phyloP scores from a whole-genome alignment of 35 echinoderm and acorn worm genomes.

The Apostichopus californicus region DNA sequence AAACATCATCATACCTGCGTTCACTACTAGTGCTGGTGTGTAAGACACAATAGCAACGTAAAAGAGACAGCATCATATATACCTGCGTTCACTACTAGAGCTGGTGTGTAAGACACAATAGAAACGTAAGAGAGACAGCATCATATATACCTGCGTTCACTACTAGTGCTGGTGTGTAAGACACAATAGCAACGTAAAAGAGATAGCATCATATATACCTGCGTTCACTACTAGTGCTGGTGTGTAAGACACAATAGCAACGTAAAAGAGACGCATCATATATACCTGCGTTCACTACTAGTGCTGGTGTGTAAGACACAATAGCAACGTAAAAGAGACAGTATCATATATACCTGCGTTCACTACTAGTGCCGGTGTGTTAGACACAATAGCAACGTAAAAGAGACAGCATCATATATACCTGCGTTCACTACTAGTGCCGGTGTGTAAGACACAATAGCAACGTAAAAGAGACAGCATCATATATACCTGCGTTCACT shows the following conservation, averaged over 20 bases:
- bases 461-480: too few species aligned
- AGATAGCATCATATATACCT: background rate
- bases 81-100: constrained; percentile 39
- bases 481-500: too few species aligned
- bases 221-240: constrained; percentile 38
- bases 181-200: too few species aligned
- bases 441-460: too few species aligned
- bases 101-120: constrained; percentile 36
- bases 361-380: too few species aligned
- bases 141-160: too few species aligned
- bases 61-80: background rate
- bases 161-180: background rate
- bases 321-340: too few species aligned
- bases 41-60: constrained; percentile 53
- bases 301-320: too few species aligned
- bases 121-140: constrained; percentile 30
- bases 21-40: constrained; percentile 33
- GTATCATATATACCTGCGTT: too few species aligned
- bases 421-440: too few species aligned
- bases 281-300: constrained; percentile 11
- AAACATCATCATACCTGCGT: background rate
- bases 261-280: constrained; percentile 15
- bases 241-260: constrained; percentile 38
- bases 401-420: too few species aligned
- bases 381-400: too few species aligned